These are phyloP conservation scores for Heliconius aoede DNA, from an alignment of 2,888 invertebrate species.

Conservation along the genomic window DNA sequence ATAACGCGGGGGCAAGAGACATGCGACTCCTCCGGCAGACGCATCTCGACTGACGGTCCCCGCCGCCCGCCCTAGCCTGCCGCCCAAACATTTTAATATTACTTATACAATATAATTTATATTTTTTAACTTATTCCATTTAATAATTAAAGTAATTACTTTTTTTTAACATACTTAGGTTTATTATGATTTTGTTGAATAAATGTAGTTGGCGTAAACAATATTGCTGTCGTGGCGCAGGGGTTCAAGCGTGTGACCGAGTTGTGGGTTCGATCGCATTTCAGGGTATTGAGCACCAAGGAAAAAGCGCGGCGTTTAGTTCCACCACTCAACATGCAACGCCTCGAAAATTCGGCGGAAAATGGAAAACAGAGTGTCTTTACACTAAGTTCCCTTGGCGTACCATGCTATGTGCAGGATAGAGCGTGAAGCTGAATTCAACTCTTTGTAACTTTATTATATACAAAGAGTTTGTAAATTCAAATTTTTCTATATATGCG, in stretches of 20 bases:
- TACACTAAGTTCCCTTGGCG: too few species aligned
- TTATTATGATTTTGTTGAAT: not conserved
- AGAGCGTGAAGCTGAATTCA: too few species aligned
- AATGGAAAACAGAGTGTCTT: too few species aligned
- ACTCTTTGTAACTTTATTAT: too few species aligned
- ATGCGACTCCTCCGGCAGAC: constrained; percentile 58
- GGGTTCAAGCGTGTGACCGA: too few species aligned
- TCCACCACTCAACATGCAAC: too few species aligned
- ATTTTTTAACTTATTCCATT: not conserved
- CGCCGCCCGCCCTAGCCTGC: constrained; percentile 75
- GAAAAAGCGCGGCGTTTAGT: too few species aligned
- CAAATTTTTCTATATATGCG: not conserved
- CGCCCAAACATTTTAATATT: constrained; percentile 72
- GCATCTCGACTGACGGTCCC: constrained; percentile 69
- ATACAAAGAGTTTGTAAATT: not conserved
- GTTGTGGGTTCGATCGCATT: too few species aligned
- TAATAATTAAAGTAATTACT: constrained; percentile 10
- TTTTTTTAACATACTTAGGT: not conserved
- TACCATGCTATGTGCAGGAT: too few species aligned
- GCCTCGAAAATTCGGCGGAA: too few species aligned
- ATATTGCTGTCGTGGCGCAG: not conserved
- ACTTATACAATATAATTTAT: constrained; percentile 10
- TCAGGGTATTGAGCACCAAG: too few species aligned
- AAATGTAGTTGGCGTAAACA: not conserved
- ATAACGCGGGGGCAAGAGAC: constrained; percentile 46